Evolutionary conservation across 2,888 invertebrate genomes (phyloP).

Genomic region (Synanthedon formicaeformis): DNA sequence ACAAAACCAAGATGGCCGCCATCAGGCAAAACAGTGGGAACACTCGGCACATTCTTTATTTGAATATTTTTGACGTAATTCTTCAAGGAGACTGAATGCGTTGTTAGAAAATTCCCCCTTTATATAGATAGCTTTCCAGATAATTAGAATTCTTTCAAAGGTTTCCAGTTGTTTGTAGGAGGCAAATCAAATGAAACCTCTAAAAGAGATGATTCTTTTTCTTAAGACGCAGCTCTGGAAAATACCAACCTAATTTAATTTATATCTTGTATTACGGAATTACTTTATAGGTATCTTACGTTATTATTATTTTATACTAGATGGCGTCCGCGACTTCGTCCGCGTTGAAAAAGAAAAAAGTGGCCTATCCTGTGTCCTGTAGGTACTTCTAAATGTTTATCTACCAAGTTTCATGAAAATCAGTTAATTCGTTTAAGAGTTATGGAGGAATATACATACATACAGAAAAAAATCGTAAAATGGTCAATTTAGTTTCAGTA

Average conservation of each 20-base stretch:
- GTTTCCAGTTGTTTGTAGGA: conserved; percentile 15
- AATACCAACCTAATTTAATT: not conserved
- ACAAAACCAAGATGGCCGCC: conserved; percentile 17
- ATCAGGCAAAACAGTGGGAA: conserved; percentile 18
- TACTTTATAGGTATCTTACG: too few species aligned
- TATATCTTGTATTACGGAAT: too few species aligned
- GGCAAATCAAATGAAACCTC: conserved; percentile 44
- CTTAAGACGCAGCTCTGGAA: not conserved
- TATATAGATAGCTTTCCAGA: not conserved
- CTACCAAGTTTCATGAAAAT: too few species aligned
- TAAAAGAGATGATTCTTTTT: conserved; percentile 6
- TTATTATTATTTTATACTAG: too few species aligned
- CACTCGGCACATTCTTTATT: conserved; percentile 23
- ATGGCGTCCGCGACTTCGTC: too few species aligned
- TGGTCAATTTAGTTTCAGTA: too few species aligned
- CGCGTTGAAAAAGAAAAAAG: too few species aligned
- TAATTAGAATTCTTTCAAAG: conserved; percentile 5
- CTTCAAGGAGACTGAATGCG: not conserved
- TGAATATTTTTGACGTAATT: not conserved
- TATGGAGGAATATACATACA: too few species aligned
- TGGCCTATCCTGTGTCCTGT: too few species aligned
- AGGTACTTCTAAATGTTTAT: too few species aligned
- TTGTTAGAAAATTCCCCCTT: not conserved
- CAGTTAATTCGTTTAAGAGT: too few species aligned
- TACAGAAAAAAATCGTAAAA: too few species aligned